A percentile compares a stretch with the other conserved stretches of the same genome.
These are phyloP conservation scores for Leptatherina wallacei DNA, from an alignment of 2,797 vertebrate species.

Conservation along the genomic window DNA sequence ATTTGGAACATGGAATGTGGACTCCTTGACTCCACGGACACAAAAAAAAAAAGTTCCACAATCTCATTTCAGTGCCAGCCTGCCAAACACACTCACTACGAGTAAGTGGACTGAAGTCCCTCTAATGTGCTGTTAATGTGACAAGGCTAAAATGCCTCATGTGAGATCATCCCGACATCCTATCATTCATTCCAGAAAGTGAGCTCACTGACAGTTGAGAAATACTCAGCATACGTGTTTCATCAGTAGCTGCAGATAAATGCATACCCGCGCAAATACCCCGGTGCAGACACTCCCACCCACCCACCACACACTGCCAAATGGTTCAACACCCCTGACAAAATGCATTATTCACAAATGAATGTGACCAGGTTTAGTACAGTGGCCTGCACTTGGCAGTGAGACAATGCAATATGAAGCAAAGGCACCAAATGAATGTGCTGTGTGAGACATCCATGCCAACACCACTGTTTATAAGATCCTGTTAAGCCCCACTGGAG, in stretches of 20 bases:
- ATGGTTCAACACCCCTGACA: conserved; percentile 55
- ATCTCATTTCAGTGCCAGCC: conserved; percentile 47
- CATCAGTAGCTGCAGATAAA: conserved; percentile 62
- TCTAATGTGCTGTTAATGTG: conserved; percentile 65
- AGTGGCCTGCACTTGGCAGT: conserved; percentile 49
- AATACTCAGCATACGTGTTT: conserved; percentile 70
- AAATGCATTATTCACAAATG: conserved; percentile 71
- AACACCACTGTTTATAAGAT: conserved; percentile 58
- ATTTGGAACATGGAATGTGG: conserved; percentile 60
- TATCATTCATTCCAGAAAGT: conserved; percentile 65
- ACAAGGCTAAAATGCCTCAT: conserved; percentile 59
- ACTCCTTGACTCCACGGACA: conserved; percentile 38
- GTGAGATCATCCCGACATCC: conserved; percentile 61
- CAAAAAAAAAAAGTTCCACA: conserved; percentile 54
- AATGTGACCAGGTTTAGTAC: conserved; percentile 65
- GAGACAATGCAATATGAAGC: conserved; percentile 65
- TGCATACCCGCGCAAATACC: conserved; percentile 55
- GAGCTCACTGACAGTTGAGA: conserved; percentile 73
- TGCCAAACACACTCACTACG: conserved; percentile 52
- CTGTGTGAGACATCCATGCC: conserved; percentile 49
- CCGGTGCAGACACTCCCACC: conserved; percentile 31
- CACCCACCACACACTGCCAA: conserved; percentile 32
- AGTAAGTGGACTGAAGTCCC: conserved; percentile 47
- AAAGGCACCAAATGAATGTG: conserved; percentile 58
- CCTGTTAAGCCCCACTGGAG: conserved; percentile 56